A percentile compares a stretch with the other conserved stretches of the same genome.
Conservation (phyloP, 2,888 invertebrate species). For the Atrina japonica region DNA sequence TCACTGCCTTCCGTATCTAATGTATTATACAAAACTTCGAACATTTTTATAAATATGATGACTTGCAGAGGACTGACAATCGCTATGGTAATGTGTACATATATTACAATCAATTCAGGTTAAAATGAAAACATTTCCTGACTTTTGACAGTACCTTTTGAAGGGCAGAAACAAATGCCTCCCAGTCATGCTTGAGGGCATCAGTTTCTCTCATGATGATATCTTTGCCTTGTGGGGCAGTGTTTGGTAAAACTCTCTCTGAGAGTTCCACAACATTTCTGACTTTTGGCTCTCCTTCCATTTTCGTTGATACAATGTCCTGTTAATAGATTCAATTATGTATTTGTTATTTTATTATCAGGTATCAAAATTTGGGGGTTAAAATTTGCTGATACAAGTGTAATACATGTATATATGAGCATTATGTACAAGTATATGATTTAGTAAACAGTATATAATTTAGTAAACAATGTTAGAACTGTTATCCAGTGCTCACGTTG, state of each 20-base stretch:
- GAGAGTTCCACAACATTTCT: conserved; percentile 91
- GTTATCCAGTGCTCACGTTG: no score
- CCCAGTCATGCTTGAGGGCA: conserved; percentile 74
- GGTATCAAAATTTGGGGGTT: no score
- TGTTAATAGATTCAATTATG: no score
- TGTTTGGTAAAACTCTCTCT: conserved; percentile 86
- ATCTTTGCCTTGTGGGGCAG: conserved; percentile 76
- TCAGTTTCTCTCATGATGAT: conserved; percentile 73
- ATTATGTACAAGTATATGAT: conserved; percentile 1
- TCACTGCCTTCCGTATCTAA: no score
- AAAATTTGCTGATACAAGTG: no score
- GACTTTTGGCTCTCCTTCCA: conserved; percentile 90
- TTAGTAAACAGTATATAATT: no score
- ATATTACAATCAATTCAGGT: neutral
- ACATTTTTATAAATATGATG: no score
- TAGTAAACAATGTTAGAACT: no score
- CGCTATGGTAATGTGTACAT: neutral
- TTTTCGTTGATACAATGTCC: conserved; percentile 89
- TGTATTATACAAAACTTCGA: no score
- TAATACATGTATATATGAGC: no score
- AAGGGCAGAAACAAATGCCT: conserved; percentile 72
- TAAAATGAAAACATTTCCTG: neutral
- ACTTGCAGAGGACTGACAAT: no score
- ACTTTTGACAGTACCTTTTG: conserved; percentile 65
- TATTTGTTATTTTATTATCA: no score